A percentile compares a stretch with the other conserved stretches of the same genome.
Evolutionary conservation across 2,888 invertebrate species (phyloP).

Genomic region (Hirtodrosophila duncani): DNA sequence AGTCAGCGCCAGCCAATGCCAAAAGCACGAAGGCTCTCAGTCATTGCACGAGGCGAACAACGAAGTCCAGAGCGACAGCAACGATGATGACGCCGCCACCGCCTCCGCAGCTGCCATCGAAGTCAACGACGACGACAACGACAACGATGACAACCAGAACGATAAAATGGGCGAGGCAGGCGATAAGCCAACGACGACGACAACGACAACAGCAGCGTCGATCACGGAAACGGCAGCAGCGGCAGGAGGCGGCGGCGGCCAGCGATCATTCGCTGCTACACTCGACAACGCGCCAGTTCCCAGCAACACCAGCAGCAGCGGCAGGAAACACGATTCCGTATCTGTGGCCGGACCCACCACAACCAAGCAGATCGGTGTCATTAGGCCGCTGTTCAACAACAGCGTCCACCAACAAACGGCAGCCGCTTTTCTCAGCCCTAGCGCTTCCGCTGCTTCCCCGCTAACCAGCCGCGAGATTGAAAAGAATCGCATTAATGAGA

Average conservation of each 20-base stretch:
- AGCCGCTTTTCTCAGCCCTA: conserved; percentile 13
- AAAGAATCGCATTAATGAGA: conserved; percentile 84
- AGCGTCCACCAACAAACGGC: conserved; percentile 19
- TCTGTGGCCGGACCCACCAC: conserved; percentile 11
- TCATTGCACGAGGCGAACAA: conserved; percentile 10
- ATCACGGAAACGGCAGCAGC: conserved; percentile 40
- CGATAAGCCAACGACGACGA: conserved; percentile 40
- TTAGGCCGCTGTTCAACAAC: conserved; percentile 78
- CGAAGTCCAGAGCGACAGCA: conserved; percentile 10
- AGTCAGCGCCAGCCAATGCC: conserved; percentile 40
- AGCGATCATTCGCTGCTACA: conserved; percentile 49
- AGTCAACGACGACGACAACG: conserved; percentile 13
- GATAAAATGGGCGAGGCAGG: conserved; percentile 58
- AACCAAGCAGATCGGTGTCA: conserved; percentile 80
- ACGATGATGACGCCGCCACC: conserved; percentile 14
- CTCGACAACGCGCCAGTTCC: conserved; percentile 59
- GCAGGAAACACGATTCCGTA: conserved; percentile 10
- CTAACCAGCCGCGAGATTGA: conserved; percentile 83
- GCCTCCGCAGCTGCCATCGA: conserved; percentile 22
- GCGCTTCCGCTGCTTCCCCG: conserved; percentile 33
- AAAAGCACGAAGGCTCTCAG: conserved; percentile 20
- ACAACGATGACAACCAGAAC: conserved; percentile 25
- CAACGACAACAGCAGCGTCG: conserved; percentile 17
- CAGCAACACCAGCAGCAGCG: conserved; percentile 50
- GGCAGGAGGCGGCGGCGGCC: conserved; percentile 56